Evolutionary conservation across 1,140 invertebrate genomes (phyloP), one percentile per base, ranked within the genome.

Genomic region (Hycleus phaleratus): DNA sequence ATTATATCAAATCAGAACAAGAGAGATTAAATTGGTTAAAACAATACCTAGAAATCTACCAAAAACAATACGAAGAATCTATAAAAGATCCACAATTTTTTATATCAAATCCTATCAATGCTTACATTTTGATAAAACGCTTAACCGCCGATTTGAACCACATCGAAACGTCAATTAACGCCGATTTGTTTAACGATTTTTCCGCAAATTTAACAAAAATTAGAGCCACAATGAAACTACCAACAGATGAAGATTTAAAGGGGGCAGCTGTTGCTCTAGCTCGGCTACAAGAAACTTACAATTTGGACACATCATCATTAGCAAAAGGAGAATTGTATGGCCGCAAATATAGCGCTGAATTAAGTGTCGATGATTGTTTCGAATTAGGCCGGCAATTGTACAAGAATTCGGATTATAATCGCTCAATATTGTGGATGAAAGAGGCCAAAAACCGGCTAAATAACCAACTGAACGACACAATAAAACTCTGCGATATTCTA

Each of bases 221-320:
- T 42, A 80, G 85, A 38, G 79, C 80, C 47, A 81, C 83, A 49
- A 75, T 91, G 46, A 90, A 90, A 73, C 93, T 93, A 70, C 92
- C 92, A 3, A 85, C 86, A 3, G 82, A 92, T 62, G 92, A 95
- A 74, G 96, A 98, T 77, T 78, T 98, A 46, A 88, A 86, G 68
- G 97, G 97, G 1, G 95, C 95, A 5, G 95, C 95, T 4, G 85
- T 89, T 46, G 97, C 95, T 8, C 78, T 99, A 49, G 90, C 95
- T 61, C 81, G 97, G 55, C 80, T 99, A n/a, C 96, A 99, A 75
- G 94, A 98, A 70, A 98, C 95, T 4, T 99, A 99, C 74, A 84
- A 90, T 60, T 79, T 99, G 38, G 87, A 96, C 46, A 95, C 96
- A 7, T 79, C 85, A 3, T 88, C 91, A 50, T 82, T 99, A 58